Evolutionary conservation across 2,797 vertebrate genomes (phyloP).

Genomic region (Microctenopoma stevenorrisi): DNA sequence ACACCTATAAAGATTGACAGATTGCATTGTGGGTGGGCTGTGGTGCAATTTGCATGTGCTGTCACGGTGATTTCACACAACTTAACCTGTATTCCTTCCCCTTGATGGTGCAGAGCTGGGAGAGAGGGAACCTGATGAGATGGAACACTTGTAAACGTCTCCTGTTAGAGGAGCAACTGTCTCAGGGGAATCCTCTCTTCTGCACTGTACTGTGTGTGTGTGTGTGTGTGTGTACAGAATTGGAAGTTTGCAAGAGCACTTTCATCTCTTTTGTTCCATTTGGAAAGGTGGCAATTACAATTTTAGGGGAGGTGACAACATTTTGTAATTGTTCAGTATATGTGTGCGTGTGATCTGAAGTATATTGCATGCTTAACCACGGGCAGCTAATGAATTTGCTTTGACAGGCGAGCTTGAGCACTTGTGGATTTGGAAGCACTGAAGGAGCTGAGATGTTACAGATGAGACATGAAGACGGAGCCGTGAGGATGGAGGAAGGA

Average conservation of each 20-base stretch:
- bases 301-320: slow-evolving; percentile 60
- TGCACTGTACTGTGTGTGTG: not conserved
- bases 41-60: slow-evolving; percentile 75
- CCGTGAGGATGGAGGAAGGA: slow-evolving; percentile 5
- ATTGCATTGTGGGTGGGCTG: slow-evolving; percentile 70
- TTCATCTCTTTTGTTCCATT: slow-evolving; percentile 63
- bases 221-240: slow-evolving; percentile 20
- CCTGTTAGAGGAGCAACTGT: slow-evolving; percentile 61
- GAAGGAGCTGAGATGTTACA: not conserved
- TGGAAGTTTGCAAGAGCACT: slow-evolving; percentile 52
- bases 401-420: slow-evolving; percentile 22
- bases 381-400: slow-evolving; percentile 21
- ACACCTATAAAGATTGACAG: slow-evolving; percentile 60
- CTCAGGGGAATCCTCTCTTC: slow-evolving; percentile 65
- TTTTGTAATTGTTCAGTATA: slow-evolving; percentile 50
- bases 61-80: slow-evolving; percentile 81
- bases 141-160: slow-evolving; percentile 77
- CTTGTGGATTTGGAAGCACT: slow-evolving; percentile 4
- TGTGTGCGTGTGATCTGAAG: slow-evolving; percentile 32
- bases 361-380: slow-evolving; percentile 35
- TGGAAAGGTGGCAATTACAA: slow-evolving; percentile 61
- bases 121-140: slow-evolving; percentile 66
- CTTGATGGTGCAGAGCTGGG: slow-evolving; percentile 52
- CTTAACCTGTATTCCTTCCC: slow-evolving; percentile 79
- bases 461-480: slow-evolving; percentile 2